Evolutionary conservation across 2,888 invertebrate genomes (phyloP).

Genomic region (Drosophila neotestacea): DNA sequence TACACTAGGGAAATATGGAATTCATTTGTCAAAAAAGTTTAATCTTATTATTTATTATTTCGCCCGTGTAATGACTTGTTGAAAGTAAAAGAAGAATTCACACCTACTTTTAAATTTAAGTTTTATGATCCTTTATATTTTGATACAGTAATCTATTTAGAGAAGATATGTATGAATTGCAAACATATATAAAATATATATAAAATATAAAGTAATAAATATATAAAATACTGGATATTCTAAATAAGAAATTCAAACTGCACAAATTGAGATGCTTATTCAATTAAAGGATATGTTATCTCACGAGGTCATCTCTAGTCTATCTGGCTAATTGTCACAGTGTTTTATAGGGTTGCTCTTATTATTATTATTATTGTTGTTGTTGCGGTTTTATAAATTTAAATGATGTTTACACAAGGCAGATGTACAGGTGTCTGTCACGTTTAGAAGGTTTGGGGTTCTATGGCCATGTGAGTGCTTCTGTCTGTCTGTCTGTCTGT

Average conservation of each 20-base stretch:
- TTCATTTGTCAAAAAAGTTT: too few relatives aligned
- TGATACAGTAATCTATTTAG: too few relatives aligned
- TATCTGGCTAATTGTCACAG: conserved; percentile 34
- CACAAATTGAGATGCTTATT: not conserved
- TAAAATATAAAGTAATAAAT: too few relatives aligned
- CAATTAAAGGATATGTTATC: not conserved
- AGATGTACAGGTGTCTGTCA: conserved; percentile 32
- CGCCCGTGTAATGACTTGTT: too few relatives aligned
- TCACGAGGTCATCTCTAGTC: conserved; percentile 42
- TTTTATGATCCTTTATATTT: too few relatives aligned
- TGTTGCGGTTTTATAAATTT: conserved; percentile 67
- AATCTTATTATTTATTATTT: too few relatives aligned
- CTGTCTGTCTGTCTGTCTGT: conserved; percentile 18
- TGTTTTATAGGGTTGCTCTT: conserved; percentile 24
- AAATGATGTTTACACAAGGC: conserved; percentile 63
- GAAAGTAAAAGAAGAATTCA: too few relatives aligned
- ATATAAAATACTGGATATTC: too few relatives aligned
- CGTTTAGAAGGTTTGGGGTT: conserved; percentile 24
- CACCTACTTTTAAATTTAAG: too few relatives aligned
- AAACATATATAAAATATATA: not conserved
- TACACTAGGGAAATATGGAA: too few relatives aligned
- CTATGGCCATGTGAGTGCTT: conserved; percentile 37
- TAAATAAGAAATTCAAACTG: not conserved
- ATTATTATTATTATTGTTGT: conserved; percentile 25
- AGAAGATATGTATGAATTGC: too few relatives aligned